Evolutionary conservation across 2,888 invertebrate species (phyloP), one percentile per base, ranked within the genome.

Genomic region (Cephus nigrinus): DNA sequence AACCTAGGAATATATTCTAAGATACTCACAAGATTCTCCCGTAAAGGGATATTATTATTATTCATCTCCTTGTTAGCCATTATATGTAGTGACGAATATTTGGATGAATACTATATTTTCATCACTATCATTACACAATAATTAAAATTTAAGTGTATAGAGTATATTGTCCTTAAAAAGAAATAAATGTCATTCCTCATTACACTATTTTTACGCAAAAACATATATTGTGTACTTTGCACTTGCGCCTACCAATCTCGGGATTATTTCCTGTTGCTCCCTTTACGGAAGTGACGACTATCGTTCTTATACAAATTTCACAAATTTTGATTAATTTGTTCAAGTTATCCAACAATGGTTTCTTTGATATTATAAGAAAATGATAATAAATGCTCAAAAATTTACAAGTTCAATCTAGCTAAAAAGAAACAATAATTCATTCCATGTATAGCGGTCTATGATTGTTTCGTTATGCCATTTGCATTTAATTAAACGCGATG

Each of bases 11-110:
- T 74, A 68, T 73, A 74, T 33, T 40, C 31, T 35, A 69, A 55
- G 55, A 75, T 81, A 88, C 90, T 87, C 81, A 90, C 90, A 75
- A 90, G 86, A 82, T 87, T 86, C 69, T 90, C 90, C 80, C 90
- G 84, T 73, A 86, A 79, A 3, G 84, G 76, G 77, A 87, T 81
- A 74, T 84, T 86, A 85, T 85, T 85, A 73, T 85, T 84, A 80
- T 84, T 84, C 5, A 83, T 77, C 77, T 86, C 86, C 79, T 88
- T 86, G 78, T 88, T 86, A 71, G 85, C 86, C 90, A 90, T 90
- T 23, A 33, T 1, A 32, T 23, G 55, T 55, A 55, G 55, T 55
- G 23, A 23, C 5, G 55, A 23, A 23, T 55, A 23, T 23, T 55
- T 55, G 1, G 23, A 2, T 9, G 40, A 55, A 55, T 23, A 23